These are phyloP conservation scores for Cyanocitta stelleri DNA, from an alignment of 2,113 vertebrate species.

Conservation along the genomic window DNA sequence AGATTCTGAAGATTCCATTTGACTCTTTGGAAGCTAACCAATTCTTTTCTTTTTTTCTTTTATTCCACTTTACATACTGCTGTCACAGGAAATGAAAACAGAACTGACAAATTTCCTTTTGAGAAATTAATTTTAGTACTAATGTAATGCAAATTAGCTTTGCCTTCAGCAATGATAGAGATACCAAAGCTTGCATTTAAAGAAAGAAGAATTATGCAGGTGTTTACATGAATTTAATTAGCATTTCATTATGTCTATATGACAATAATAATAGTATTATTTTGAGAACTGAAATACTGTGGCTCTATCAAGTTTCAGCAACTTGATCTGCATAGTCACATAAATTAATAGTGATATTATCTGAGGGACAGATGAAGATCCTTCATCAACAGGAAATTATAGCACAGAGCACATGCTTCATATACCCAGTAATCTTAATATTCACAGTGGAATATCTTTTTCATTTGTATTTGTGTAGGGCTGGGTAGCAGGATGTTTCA, in stretches of 20 bases:
- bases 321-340: neutral
- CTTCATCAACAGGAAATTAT: neutral
- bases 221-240: slow-evolving; percentile 9
- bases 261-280: neutral
- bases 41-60: neutral
- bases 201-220: neutral
- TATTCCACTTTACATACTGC: neutral
- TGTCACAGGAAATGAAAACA: neutral
- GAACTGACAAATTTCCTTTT: neutral
- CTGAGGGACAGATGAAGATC: neutral
- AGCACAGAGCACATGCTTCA: neutral
- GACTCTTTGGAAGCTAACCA: neutral
- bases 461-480: neutral
- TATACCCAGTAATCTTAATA: neutral
- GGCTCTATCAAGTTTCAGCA: neutral
- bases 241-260: neutral
- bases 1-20: neutral
- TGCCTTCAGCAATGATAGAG: neutral
- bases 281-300: neutral
- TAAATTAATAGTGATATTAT: neutral
- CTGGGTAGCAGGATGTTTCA: neutral
- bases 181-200: neutral
- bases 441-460: neutral
- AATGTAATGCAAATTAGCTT: slow-evolving; percentile 15
- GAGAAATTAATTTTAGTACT: neutral